Base-by-base conservation (phyloP, 2,797 vertebrate genomes). In the Aselliscus stoliczkanus region DNA sequence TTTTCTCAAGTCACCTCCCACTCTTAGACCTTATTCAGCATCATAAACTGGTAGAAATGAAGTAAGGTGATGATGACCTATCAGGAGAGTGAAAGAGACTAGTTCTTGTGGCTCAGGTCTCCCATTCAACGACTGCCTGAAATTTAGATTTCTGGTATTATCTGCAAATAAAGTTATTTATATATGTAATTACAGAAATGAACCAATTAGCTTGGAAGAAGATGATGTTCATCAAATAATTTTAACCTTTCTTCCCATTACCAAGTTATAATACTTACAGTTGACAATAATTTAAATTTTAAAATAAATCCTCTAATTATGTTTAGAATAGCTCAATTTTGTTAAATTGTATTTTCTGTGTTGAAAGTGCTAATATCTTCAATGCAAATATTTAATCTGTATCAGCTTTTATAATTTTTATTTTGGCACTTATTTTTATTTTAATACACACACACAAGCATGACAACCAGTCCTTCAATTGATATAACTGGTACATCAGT, bases 281-380 rank as follows among this genome's bases (percentile, higher is more conserved):
- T 47, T 56, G 52, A 83, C n/a, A 67, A 42, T 72, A 64, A 75
- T 91, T 95, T 94, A 34, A 70, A 42, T 65, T 95, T 94, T 29
- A 69, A 96, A 92, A 47, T 20, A 89, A 92, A 73, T 86, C 54
- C 37, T 93, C n/a, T 76, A 73, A 58, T 94, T 73, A 64, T 65
- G 56, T 77, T 79, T 88, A 23, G 10, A 82, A 85, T 65, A 54
- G 10, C 42, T 87, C 34, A 37, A 14, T 64, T 84, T 31, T 90
- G 75, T 84, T 84, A 87, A 73, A 73, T 64, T 31, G 18, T 23
- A 75, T 83, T 94, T 95, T 88, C 67, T 83, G 27, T 73, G n/a
- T 88, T 88, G 29, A 86, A 92, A 82, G 47, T 65, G 52, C 34
- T 90, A 62, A 77, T 64, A 88, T 64, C 69, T 58, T 86, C 13